These are phyloP conservation scores for Lasioglossum leucozonium DNA, from an alignment of 2,888 invertebrate genomes.

Conservation along the genomic window DNA sequence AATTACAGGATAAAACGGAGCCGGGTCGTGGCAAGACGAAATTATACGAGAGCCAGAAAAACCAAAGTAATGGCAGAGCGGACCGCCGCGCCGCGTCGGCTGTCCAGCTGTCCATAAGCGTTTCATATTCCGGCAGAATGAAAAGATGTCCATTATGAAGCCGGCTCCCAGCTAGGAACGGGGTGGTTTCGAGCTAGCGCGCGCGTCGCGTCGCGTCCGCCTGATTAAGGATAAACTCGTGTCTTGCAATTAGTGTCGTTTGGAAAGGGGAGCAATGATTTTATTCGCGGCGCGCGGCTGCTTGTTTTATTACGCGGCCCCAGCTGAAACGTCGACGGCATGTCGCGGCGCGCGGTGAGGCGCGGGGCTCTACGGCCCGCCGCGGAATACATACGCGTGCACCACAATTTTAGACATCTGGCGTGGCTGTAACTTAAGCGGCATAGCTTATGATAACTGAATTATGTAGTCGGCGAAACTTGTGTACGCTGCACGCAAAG, in stretches of 20 bases:
- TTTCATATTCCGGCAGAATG: constrained; percentile 19
- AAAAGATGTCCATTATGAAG: constrained; percentile 13
- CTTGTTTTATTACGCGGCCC: constrained; percentile 47
- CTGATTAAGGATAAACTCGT: constrained; percentile 44
- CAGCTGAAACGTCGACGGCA: constrained; percentile 12
- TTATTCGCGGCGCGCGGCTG: constrained; percentile 19
- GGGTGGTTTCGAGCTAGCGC: background rate
- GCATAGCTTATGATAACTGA: constrained; percentile 62
- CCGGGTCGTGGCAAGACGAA: background rate
- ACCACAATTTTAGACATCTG: constrained; percentile 63
- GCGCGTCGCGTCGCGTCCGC: background rate
- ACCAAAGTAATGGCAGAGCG: background rate
- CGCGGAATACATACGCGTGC: constrained; percentile 54
- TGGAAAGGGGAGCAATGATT: constrained; percentile 37
- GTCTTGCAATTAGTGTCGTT: constrained; percentile 39
- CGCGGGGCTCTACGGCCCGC: background rate
- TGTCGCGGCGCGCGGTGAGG: too few relatives aligned
- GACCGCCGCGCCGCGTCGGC: background rate
- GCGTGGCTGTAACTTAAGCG: constrained; percentile 55
- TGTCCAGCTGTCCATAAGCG: background rate
- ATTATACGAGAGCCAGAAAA: background rate
- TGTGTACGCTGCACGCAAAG: constrained; percentile 37
- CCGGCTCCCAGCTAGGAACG: background rate
- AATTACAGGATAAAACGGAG: background rate
- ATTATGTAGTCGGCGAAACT: constrained; percentile 59